These are phyloP conservation scores for Bedellia somnulentella DNA, from an alignment of 2,888 invertebrate genomes.

Conservation along the genomic window DNA sequence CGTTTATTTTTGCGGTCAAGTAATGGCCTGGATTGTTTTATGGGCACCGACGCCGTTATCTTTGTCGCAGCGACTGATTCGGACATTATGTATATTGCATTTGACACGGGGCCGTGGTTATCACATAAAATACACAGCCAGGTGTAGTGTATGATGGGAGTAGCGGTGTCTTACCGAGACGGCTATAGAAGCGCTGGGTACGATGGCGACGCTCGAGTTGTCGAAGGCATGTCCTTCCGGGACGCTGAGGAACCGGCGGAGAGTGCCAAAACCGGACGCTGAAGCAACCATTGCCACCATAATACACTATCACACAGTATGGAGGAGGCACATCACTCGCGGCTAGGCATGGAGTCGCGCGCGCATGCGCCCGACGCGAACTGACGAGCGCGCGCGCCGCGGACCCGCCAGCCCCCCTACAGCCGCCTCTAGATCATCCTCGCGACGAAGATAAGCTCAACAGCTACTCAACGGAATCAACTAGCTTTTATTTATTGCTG, in stretches of 20 bases:
- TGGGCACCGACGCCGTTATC: too few relatives aligned
- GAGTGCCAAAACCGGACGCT: conserved; percentile 53
- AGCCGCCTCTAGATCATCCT: conserved; percentile 11
- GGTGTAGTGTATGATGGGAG: too few relatives aligned
- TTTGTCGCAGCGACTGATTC: too few relatives aligned
- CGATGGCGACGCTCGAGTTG: conserved; percentile 22
- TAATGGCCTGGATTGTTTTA: too few relatives aligned
- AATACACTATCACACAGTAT: conserved; percentile 13
- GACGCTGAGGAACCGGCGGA: conserved; percentile 51
- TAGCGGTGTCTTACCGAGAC: conserved; percentile 54
- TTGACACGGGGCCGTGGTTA: too few relatives aligned
- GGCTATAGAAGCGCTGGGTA: conserved; percentile 41
- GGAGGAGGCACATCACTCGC: background rate
- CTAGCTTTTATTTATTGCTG: too few relatives aligned
- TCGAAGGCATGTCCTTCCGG: conserved; percentile 37
- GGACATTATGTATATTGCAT: too few relatives aligned
- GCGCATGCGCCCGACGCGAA: conserved; percentile 17
- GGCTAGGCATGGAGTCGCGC: conserved; percentile 12
- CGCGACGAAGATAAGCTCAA: conserved; percentile 6
- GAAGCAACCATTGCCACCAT: conserved; percentile 58
- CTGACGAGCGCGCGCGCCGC: conserved; percentile 12
- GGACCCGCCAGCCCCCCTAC: conserved; percentile 22
- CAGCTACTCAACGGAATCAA: too few relatives aligned
- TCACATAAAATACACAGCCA: too few relatives aligned
- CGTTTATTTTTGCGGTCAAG: too few relatives aligned